Base-by-base conservation (phyloP, 2,113 vertebrate species). In the Piprites chloris region DNA sequence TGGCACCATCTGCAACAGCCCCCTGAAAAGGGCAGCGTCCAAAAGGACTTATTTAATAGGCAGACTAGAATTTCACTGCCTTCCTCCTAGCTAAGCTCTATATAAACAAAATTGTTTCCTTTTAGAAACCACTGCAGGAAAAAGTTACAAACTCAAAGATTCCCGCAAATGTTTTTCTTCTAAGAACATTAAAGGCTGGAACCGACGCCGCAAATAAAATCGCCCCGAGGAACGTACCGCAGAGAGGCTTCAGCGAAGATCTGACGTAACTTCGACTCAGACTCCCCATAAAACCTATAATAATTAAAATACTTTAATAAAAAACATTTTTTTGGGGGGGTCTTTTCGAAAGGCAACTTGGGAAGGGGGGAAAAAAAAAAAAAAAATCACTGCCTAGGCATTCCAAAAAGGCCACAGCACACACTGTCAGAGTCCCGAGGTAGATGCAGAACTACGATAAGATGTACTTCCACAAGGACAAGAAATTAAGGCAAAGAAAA, bases 231-330 rank as follows among this genome's bases (percentile, higher is more conserved):
- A 82, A 74, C 75, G 28, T 98, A 99, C 99, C 98, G 96, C 92
- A 98, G 95, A 90, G 98, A 98, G 23, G 99, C 99, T 90, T 99
- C 98, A 13, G 98, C 97, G 94, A 99, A 99, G 93, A 99, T 99
- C 93, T 99, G 98, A 61, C 99, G 98, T 71, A 99, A 97, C 59
- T 97, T 98, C 6, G 98, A 98, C 95, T 99, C 99, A 3, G 99
- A 99, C 95, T 99, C 99, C 22, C 99, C 99, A 14, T 99, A 99
- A 97, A 99, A 99, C 91, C 99, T 99, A 81, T 9, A 97, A 97
- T 30, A 86, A 93, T 87, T 44, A 59, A 85, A 89, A 80, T 67
- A 89, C 72, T 94, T 87, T 37, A 77, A 78, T 89, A 53, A 75
- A 82, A 93, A 56, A 7, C 9, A 4, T 32, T 35, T 75, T 39